These are phyloP conservation scores for Albula goreensis DNA, from an alignment of 2,113 vertebrate species.

Conservation along the genomic window DNA sequence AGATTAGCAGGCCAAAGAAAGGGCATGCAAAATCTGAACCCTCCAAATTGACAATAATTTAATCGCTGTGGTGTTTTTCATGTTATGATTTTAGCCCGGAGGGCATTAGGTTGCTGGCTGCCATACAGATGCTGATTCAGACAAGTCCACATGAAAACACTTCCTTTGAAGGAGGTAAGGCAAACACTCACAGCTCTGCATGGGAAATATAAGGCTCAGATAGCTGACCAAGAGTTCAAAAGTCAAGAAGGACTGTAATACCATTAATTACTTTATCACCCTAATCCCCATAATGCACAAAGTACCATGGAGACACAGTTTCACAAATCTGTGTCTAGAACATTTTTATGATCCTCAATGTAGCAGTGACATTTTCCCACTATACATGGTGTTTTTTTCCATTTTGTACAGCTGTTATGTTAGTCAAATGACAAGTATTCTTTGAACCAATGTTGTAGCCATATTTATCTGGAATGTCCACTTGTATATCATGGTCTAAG, in stretches of 20 bases:
- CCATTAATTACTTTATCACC: neutral
- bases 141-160: constrained; percentile 19
- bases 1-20: constrained; percentile 25
- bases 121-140: constrained; percentile 23
- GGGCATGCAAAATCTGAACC: constrained; percentile 8
- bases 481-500: too few relatives aligned
- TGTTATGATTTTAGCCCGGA: neutral
- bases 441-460: too few relatives aligned
- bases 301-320: neutral
- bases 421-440: too few relatives aligned
- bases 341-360: too few relatives aligned
- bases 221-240: neutral
- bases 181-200: neutral
- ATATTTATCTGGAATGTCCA: too few relatives aligned
- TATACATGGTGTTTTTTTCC: too few relatives aligned
- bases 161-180: constrained; percentile 25
- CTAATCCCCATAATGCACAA: neutral
- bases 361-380: too few relatives aligned
- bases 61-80: constrained; percentile 23
- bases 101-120: constrained; percentile 24
- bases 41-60: constrained; percentile 29
- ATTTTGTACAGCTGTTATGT: too few relatives aligned
- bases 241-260: neutral
- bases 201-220: neutral
- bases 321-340: neutral